Evolutionary conservation across 2,797 vertebrate genomes (phyloP).

Genomic region (Malurus splendens): DNA sequence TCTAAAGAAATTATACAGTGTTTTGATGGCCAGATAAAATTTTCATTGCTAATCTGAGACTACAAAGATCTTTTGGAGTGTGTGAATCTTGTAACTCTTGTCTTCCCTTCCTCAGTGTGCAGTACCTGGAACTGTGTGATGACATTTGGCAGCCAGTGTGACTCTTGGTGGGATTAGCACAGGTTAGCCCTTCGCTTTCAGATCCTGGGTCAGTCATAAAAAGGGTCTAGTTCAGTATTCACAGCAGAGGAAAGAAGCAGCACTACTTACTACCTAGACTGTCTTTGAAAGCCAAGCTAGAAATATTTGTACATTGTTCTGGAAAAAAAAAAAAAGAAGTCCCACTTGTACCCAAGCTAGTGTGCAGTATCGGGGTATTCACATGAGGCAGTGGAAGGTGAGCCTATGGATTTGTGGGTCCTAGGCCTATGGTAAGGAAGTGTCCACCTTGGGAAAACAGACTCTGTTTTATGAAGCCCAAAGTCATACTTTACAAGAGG

Average conservation of each 20-base stretch:
- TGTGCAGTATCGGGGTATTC: neutral
- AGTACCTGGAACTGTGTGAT: neutral
- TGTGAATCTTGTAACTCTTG: neutral
- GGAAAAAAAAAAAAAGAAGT: neutral
- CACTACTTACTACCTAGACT: neutral
- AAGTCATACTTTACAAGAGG: neutral
- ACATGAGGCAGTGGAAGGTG: neutral
- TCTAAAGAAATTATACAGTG: neutral
- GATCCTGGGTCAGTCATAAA: neutral
- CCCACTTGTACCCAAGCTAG: neutral
- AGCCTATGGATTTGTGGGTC: neutral
- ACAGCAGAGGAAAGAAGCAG: neutral
- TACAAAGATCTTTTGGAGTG: fast-evolving
- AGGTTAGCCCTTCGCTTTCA: neutral
- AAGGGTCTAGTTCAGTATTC: neutral
- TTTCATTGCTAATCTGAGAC: neutral
- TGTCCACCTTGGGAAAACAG: neutral
- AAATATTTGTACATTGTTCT: neutral
- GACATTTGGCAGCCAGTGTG: neutral
- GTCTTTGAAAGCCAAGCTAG: neutral
- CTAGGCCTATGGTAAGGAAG: neutral
- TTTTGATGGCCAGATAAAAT: neutral
- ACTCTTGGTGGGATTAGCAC: neutral
- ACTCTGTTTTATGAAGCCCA: neutral
- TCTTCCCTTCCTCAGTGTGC: neutral